Percentiles rank a stretch among this genome's conserved stretches.
These are phyloP conservation scores for Naja naja DNA, from an alignment of 2,113 vertebrate species.

Conservation along the genomic window DNA sequence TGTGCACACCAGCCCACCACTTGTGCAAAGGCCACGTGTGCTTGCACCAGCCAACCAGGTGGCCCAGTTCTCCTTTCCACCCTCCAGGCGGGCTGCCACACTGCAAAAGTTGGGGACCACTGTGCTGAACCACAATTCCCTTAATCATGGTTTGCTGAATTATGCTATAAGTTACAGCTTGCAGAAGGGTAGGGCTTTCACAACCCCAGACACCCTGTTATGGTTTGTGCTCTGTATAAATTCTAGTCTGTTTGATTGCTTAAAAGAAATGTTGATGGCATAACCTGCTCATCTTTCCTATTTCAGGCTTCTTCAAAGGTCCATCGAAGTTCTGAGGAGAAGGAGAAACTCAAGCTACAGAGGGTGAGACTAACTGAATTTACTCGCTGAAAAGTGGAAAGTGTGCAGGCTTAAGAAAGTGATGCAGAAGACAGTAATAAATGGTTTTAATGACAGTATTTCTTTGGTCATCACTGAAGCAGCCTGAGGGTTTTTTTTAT, in stretches of 20 bases:
- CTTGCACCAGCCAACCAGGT: too few relatives aligned
- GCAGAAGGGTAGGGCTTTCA: not conserved
- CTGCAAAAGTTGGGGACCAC: too few relatives aligned
- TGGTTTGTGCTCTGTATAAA: not conserved
- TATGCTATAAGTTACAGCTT: not conserved
- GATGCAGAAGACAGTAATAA: not conserved
- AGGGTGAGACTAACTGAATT: conserved; percentile 64
- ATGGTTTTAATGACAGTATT: not conserved
- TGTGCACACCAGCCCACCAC: too few relatives aligned
- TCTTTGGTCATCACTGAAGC: not conserved
- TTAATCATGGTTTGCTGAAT: not conserved
- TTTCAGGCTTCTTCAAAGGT: conserved; percentile 68
- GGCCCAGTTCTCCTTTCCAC: too few relatives aligned
- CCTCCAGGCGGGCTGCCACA: too few relatives aligned
- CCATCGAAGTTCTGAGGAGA: conserved; percentile 63
- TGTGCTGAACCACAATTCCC: not conserved
- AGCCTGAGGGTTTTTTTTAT: not conserved
- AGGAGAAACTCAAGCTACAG: conserved; percentile 67
- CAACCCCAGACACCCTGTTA: not conserved
- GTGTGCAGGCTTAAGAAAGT: not conserved
- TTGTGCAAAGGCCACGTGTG: too few relatives aligned
- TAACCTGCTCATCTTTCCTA: not conserved
- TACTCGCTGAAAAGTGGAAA: not conserved
- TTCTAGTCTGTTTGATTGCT: not conserved
- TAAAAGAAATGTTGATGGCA: not conserved